Evolutionary conservation across 2,113 vertebrate genomes (phyloP).

Genomic region (Rhynchomys soricoides): DNA sequence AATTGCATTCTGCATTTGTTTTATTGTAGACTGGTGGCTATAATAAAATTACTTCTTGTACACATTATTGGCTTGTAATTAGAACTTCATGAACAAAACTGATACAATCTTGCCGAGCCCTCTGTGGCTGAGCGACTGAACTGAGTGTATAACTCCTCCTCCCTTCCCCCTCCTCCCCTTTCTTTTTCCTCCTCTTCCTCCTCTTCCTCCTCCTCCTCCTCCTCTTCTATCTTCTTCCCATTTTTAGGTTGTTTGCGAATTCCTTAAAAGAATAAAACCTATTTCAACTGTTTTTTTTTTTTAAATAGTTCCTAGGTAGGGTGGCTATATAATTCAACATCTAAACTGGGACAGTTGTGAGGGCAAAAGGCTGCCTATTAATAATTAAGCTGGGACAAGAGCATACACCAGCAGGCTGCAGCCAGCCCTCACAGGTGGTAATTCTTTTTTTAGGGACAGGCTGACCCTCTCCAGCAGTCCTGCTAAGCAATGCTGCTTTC

Average conservation of each 20-base stretch:
- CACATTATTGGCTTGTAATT: slow-evolving; percentile 73
- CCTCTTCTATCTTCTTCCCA: not conserved
- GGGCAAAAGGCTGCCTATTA: slow-evolving; percentile 41
- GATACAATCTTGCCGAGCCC: slow-evolving; percentile 49
- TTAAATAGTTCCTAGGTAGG: not conserved
- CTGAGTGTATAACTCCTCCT: not conserved
- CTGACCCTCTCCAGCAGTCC: not conserved
- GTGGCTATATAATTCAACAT: slow-evolving; percentile 37
- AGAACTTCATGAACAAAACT: slow-evolving; percentile 69
- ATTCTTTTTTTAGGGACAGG: slow-evolving; percentile 27
- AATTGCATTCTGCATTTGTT: slow-evolving; percentile 58
- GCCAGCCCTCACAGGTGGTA: not conserved
- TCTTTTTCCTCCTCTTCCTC: too few relatives aligned
- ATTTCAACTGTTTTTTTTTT: slow-evolving; percentile 8
- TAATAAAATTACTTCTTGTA: slow-evolving; percentile 73
- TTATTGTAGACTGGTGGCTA: slow-evolving; percentile 61
- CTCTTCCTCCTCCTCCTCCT: accelerated
- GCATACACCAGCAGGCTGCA: not conserved
- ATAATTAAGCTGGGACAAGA: slow-evolving; percentile 14
- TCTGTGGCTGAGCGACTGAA: slow-evolving; percentile 27
- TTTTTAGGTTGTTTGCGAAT: slow-evolving; percentile 39
- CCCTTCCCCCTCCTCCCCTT: not conserved
- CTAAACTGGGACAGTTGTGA: slow-evolving; percentile 57
- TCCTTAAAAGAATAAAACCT: slow-evolving; percentile 5
- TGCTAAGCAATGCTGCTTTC: not conserved